Evolutionary conservation across 2,888 invertebrate species (phyloP).

Genomic region (Tachina grossa): DNA sequence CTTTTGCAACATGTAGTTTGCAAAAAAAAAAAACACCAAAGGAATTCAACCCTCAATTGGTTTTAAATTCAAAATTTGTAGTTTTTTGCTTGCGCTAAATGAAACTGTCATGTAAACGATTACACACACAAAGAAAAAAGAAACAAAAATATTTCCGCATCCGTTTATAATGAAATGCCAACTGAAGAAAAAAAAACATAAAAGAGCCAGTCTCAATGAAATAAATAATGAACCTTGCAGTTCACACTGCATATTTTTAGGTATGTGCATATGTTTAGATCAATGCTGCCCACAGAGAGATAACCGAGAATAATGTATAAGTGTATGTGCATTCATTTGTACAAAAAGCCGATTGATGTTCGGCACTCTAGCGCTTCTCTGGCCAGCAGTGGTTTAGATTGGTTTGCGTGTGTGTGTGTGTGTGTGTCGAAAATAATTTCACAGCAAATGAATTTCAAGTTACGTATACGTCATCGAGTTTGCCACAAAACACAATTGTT

Average conservation of each 20-base stretch:
- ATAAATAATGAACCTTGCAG: slow-evolving; percentile 14
- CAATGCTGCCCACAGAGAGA: too few species aligned
- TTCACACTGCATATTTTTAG: slow-evolving; percentile 22
- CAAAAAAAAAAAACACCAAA: slow-evolving; percentile 2
- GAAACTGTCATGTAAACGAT: slow-evolving; percentile 46
- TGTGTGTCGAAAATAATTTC: slow-evolving; percentile 30
- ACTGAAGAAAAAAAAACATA: background rate
- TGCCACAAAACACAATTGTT: slow-evolving; percentile 37
- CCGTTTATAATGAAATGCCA: slow-evolving; percentile 48
- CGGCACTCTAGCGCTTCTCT: too few species aligned
- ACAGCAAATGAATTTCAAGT: slow-evolving; percentile 36
- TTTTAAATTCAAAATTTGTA: slow-evolving; percentile 33
- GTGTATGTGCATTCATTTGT: too few species aligned
- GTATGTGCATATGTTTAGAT: background rate
- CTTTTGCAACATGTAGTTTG: slow-evolving; percentile 28
- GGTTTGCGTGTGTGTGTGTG: background rate
- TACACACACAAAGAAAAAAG: background rate
- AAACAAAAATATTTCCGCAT: slow-evolving; percentile 44
- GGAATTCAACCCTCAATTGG: slow-evolving; percentile 35
- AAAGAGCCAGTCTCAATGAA: background rate
- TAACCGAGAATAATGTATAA: too few species aligned
- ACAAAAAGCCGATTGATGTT: too few species aligned
- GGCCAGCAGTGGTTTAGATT: too few species aligned
- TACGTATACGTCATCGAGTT: slow-evolving; percentile 61
- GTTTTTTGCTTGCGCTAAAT: slow-evolving; percentile 34